Evolutionary conservation across 2,888 invertebrate species (phyloP).

Genomic region (Timema podura): DNA sequence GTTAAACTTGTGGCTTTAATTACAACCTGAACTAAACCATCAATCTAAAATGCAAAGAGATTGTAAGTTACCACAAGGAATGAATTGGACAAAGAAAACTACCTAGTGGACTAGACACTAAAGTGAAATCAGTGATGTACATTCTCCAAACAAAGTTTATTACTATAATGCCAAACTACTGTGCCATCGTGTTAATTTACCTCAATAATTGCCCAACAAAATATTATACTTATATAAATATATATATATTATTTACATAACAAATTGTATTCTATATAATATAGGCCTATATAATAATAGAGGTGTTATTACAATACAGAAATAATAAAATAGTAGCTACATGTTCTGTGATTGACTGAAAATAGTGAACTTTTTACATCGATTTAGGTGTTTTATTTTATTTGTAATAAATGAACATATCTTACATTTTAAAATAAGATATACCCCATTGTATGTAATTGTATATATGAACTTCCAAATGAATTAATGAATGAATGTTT

Average conservation of each 20-base stretch:
- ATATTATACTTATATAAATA: slow-evolving; percentile 19
- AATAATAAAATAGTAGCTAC: slow-evolving; percentile 18
- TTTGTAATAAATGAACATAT: slow-evolving; percentile 15
- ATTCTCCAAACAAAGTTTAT: too few relatives aligned
- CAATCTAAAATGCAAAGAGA: too few relatives aligned
- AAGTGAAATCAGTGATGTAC: too few relatives aligned
- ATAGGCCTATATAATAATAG: slow-evolving; percentile 22
- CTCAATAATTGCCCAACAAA: slow-evolving; percentile 23
- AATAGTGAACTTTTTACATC: slow-evolving; percentile 28
- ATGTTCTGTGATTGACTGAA: slow-evolving; percentile 23
- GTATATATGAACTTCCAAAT: not conserved
- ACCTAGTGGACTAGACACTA: too few relatives aligned
- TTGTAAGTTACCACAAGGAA: too few relatives aligned
- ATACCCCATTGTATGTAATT: not conserved
- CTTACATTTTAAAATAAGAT: slow-evolving; percentile 13
- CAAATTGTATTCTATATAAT: slow-evolving; percentile 19
- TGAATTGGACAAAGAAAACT: too few relatives aligned
- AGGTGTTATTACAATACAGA: not conserved
- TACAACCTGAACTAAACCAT: too few relatives aligned
- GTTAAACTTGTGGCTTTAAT: too few relatives aligned
- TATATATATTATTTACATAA: slow-evolving; percentile 15
- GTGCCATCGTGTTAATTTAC: slow-evolving; percentile 22
- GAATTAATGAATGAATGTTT: not conserved
- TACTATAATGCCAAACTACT: slow-evolving; percentile 21
- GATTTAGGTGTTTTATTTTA: slow-evolving; percentile 21